Conservation (phyloP, 2,888 invertebrate genomes). For the Junonia oenone region DNA sequence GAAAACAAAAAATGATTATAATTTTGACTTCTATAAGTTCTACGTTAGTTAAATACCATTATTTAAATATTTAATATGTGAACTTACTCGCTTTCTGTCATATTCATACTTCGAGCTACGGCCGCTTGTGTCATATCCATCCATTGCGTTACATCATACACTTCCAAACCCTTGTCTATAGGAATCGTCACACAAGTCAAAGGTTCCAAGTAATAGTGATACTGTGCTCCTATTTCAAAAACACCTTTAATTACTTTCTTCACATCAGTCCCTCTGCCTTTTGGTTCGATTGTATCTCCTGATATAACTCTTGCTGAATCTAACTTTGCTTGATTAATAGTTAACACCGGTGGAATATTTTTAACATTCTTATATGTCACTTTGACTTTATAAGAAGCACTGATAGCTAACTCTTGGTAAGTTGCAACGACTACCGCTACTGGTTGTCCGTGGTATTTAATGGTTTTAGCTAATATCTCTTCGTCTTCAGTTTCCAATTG, state of each 20-base stretch:
- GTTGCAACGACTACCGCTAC: conserved; percentile 84
- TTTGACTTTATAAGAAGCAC: conserved; percentile 79
- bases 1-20: conserved; percentile 19
- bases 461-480: conserved; percentile 73
- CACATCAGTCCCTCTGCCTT: conserved; percentile 50
- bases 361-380: conserved; percentile 73
- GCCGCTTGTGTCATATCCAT: conserved; percentile 80
- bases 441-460: conserved; percentile 83
- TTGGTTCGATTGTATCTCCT: conserved; percentile 46
- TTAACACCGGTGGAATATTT: conserved; percentile 48
- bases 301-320: conserved; percentile 37
- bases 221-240: conserved; percentile 82
- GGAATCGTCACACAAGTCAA: conserved; percentile 83
- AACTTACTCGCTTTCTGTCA: conserved; percentile 79
- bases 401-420: conserved; percentile 73
- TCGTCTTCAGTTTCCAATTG: conserved; percentile 61
- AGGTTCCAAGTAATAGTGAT: conserved; percentile 88
- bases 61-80: not conserved
- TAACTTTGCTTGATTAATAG: conserved; percentile 50
- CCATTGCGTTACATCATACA: conserved; percentile 83
- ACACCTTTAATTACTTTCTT: conserved; percentile 71
- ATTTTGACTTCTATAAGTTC: too few relatives aligned
- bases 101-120: conserved; percentile 75
- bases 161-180: conserved; percentile 83
- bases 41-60: too few relatives aligned